Conservation (phyloP, 2,797 vertebrate genomes). For the Gymnoscopelus braueri region DNA sequence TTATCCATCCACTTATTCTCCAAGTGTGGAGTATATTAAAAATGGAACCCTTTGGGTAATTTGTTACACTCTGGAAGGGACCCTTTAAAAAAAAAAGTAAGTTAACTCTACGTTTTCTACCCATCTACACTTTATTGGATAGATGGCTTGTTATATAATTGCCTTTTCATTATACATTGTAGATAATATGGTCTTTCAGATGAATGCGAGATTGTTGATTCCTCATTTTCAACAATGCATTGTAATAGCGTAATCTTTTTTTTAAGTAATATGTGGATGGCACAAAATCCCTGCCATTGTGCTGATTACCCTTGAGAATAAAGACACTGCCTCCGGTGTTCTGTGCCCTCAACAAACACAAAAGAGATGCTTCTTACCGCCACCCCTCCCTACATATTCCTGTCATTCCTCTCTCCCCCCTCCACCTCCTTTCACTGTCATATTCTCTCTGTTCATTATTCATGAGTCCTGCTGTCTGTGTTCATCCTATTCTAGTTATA, state of each 20-base stretch:
- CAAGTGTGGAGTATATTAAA: no score
- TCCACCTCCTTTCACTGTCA: constrained; percentile 23
- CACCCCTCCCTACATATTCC: constrained; percentile 2
- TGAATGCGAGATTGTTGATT: no score
- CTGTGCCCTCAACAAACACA: constrained; percentile 21
- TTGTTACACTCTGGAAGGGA: no score
- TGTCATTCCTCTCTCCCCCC: constrained; percentile 7
- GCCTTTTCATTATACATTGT: no score
- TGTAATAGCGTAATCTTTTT: no score
- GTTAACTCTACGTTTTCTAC: neutral
- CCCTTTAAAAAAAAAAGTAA: no score
- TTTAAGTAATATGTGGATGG: no score
- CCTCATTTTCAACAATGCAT: no score
- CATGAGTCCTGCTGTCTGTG: constrained; percentile 48
- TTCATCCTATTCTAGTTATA: constrained; percentile 45
- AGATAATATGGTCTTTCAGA: no score
- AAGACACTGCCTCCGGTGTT: constrained; percentile 23
- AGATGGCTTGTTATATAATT: no score
- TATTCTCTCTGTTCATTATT: constrained; percentile 61
- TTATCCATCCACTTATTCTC: constrained; percentile 23
- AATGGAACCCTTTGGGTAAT: no score
- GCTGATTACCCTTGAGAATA: constrained; percentile 19
- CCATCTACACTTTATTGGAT: neutral
- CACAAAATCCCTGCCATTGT: constrained; percentile 24
- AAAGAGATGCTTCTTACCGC: constrained; percentile 1